Conservation (phyloP, 92 coral and sea anemone genomes). For the Porites rus region DNA sequence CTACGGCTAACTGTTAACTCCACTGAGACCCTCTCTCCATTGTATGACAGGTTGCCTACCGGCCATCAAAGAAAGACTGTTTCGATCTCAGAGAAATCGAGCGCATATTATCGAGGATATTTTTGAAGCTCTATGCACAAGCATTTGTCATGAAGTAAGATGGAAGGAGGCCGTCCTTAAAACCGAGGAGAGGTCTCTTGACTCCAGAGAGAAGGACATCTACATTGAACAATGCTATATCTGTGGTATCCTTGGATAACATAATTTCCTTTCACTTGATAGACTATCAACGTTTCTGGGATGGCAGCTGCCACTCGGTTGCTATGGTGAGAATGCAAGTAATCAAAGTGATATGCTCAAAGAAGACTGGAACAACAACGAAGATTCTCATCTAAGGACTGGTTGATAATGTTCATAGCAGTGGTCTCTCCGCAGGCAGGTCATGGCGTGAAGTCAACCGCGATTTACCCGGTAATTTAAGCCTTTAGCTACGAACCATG, state of each 20-base stretch:
- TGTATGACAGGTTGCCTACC: neutral
- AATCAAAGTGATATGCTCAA: neutral
- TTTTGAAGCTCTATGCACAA: conserved; percentile 26
- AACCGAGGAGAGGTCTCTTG: neutral
- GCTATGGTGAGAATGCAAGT: neutral
- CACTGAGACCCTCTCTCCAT: neutral
- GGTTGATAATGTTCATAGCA: neutral
- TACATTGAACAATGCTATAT: no score
- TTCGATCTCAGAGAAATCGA: neutral
- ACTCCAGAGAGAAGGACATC: neutral
- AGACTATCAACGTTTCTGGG: conserved; percentile 18
- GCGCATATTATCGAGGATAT: neutral
- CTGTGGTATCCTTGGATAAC: no score
- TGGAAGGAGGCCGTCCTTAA: neutral
- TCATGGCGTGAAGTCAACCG: no score
- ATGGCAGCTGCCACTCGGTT: conserved; percentile 35
- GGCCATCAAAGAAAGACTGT: neutral
- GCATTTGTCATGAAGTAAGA: neutral
- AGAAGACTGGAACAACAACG: neutral
- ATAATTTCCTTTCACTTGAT: neutral
- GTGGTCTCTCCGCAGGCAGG: no score
- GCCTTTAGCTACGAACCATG: no score
- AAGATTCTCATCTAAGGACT: neutral
- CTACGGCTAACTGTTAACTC: no score
- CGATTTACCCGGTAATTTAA: no score